Base-by-base conservation (phyloP, 92 coral and sea anemone genomes). In the Zoanthus solanderi region DNA sequence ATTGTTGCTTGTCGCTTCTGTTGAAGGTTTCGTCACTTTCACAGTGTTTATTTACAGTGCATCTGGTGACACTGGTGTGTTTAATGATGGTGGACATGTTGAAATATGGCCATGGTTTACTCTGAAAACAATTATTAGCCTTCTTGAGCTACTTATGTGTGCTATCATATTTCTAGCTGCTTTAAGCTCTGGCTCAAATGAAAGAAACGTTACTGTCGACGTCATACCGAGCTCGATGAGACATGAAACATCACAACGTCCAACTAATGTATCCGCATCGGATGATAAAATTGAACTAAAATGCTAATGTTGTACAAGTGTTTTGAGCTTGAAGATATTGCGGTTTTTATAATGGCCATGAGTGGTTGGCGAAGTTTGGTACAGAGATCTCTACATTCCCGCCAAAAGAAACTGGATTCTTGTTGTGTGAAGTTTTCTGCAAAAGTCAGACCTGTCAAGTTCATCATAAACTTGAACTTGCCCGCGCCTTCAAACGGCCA, bases 51-150 rank as follows among this genome's bases (percentile, higher is more conserved):
- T 89, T 0, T 93, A 65, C 34, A 42, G 78, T 7, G 76, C 88
- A n/a, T 75, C 83, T 29, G 91, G 90, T n/a, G 92, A 86, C 15
- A 88, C 69, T 63, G 88, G 86, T n/a, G 86, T 87, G 57, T 76
- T 93, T 69, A 44, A 77, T 47, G 63, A 72, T 0, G 16, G 34
- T 4, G 54, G 50, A 29, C 47, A 29, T 32, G 76, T 78, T 13
- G 77, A 71, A 50, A 37, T 75, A 13, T 95, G 96, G 98, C 50
- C 78, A 6, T 87, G 93, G 88, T 95, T 88, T 65, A 84, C 77
- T 5, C 29, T 84, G 11, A 69, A 86, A 34, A 87, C 92, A 14
- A 74, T 85, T 23, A 50, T 57, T n/a, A 50, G 72, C n/a, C 12
- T 86, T 28, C 75, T 91, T 77, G 93, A 95, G 48, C 58, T 91